Evolutionary conservation across 1,140 invertebrate genomes (phyloP).

Genomic region (Drosophila equinoxialis): DNA sequence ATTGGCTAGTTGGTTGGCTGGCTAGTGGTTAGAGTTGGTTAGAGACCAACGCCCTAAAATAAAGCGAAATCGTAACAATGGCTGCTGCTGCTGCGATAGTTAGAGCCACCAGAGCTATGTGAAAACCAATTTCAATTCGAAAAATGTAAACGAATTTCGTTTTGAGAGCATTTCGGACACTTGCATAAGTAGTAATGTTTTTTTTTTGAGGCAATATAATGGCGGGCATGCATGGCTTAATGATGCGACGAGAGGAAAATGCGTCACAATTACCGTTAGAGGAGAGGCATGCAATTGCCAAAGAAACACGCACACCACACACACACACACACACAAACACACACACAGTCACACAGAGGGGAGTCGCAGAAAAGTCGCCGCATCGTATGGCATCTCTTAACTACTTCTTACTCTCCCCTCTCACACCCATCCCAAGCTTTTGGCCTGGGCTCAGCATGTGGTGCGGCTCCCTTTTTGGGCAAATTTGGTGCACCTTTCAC

Average conservation of each 20-base stretch:
- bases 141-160: constrained; percentile 63
- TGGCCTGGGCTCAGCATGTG: constrained; percentile 63
- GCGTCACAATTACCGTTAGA: constrained; percentile 77
- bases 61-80: constrained; percentile 58
- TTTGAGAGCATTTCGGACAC: constrained; percentile 23
- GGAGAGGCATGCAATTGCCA: constrained; percentile 47
- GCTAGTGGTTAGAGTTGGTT: constrained; percentile 6
- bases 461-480: constrained; percentile 76
- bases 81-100: constrained; percentile 24
- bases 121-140: constrained; percentile 64
- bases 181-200: constrained; percentile 16
- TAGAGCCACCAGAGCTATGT: constrained; percentile 22
- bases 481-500: constrained; percentile 80
- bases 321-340: constrained; percentile 1
- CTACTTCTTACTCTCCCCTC: neutral
- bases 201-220: constrained; percentile 57
- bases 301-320: constrained; percentile 10
- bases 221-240: constrained; percentile 65
- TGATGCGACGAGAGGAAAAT: constrained; percentile 66
- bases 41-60: constrained; percentile 63
- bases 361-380: neutral
- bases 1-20: constrained; percentile 61
- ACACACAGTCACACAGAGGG: constrained; percentile 1
- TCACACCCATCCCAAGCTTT: neutral
- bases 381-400: constrained; percentile 34